Evolutionary conservation across 2,888 invertebrate species (phyloP).

Genomic region (Orchestes rusci): DNA sequence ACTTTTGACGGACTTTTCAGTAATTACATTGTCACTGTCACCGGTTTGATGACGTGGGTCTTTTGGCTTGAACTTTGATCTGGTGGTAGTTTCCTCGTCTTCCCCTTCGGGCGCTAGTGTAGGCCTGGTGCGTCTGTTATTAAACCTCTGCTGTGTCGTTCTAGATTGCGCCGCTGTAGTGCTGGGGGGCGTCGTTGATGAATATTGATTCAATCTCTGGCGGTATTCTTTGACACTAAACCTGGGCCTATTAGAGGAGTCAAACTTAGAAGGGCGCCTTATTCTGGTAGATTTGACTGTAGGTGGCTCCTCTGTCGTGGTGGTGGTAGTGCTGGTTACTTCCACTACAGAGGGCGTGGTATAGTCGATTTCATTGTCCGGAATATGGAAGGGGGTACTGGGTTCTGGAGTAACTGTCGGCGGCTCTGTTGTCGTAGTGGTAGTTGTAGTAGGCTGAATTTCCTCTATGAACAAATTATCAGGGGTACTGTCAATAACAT

Average conservation of each 20-base stretch:
- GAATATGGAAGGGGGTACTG: conserved; percentile 20
- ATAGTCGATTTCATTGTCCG: conserved; percentile 39
- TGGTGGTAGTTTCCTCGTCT: conserved; percentile 38
- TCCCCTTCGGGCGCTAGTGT: conserved; percentile 36
- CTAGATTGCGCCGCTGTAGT: conserved; percentile 25
- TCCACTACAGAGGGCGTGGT: conserved; percentile 27
- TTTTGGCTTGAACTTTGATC: conserved; percentile 40
- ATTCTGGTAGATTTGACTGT: conserved; percentile 31
- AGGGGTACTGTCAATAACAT: neutral
- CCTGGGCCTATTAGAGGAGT: conserved; percentile 54
- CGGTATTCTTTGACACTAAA: conserved; percentile 74
- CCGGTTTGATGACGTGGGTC: conserved; percentile 35
- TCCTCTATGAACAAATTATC: conserved; percentile 20
- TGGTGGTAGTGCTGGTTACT: conserved; percentile 22
- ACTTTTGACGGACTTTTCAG: conserved; percentile 33
- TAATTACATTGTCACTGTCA: conserved; percentile 28
- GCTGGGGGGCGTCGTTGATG: conserved; percentile 44
- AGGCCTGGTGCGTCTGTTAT: conserved; percentile 34
- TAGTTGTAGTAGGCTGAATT: conserved; percentile 17
- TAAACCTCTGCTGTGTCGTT: conserved; percentile 36
- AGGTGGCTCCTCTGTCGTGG: conserved; percentile 33
- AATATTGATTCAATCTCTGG: conserved; percentile 51
- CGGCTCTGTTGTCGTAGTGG: conserved; percentile 8
- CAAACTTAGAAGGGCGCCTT: conserved; percentile 48
- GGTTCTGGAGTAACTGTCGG: too few species aligned